Percentiles rank a stretch among this genome's conserved stretches.
phyloP scores from a whole-genome alignment of 2,888 invertebrate genomes.

The Penaeus monodon region DNA sequence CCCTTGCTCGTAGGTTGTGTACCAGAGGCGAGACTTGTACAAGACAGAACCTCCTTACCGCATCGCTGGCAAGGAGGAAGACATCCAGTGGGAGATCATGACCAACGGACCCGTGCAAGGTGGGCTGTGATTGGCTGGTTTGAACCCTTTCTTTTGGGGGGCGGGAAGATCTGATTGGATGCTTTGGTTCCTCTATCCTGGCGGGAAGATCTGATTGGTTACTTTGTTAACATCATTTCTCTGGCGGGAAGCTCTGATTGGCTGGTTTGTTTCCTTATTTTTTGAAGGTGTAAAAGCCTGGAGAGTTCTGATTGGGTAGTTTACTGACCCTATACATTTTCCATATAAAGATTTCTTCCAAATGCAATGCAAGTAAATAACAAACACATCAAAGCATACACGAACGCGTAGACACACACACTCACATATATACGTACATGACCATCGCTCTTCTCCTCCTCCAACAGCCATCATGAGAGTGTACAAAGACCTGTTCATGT shows the following conservation, averaged over 20 bases:
- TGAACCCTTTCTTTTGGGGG: background rate
- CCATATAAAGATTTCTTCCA: no score
- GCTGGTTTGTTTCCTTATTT: no score
- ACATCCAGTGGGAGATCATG: constrained; percentile 92
- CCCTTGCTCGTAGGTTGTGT: background rate
- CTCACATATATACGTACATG: background rate
- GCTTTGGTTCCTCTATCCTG: background rate
- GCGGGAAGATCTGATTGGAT: background rate
- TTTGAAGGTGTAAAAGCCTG: no score
- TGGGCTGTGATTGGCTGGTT: constrained; percentile 68
- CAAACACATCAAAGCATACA: no score
- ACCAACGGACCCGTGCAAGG: constrained; percentile 94
- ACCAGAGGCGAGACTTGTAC: constrained; percentile 67
- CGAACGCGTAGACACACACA: no score
- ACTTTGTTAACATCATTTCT: no score
- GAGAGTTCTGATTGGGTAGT: no score
- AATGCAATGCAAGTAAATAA: no score
- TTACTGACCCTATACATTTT: no score
- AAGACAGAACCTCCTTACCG: constrained; percentile 78
- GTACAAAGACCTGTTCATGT: constrained; percentile 92
- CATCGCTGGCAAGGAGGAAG: constrained; percentile 75
- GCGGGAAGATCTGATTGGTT: no score
- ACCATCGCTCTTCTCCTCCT: background rate
- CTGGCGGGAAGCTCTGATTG: no score
- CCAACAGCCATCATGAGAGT: constrained; percentile 87